These are phyloP conservation scores for Calephelis nemesis DNA, from an alignment of 1,140 invertebrate species.

Conservation along the genomic window DNA sequence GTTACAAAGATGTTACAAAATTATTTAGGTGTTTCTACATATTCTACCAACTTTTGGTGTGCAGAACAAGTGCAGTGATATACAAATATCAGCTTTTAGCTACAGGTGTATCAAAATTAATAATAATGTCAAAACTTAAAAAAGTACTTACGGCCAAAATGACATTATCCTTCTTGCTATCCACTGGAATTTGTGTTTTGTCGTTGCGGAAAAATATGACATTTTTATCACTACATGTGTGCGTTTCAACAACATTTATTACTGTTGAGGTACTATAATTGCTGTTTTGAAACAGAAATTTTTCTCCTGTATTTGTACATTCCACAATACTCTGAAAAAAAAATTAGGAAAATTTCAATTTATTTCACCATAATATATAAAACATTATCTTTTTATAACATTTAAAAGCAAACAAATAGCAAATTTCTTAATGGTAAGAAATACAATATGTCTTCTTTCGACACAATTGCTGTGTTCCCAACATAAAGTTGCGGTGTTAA, in stretches of 20 bases:
- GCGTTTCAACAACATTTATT: slow-evolving; percentile 36
- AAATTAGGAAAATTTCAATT: too few species aligned
- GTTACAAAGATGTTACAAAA: too few species aligned
- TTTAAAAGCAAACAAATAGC: too few species aligned
- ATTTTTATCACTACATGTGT: slow-evolving; percentile 46
- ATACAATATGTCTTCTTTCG: too few species aligned
- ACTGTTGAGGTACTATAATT: slow-evolving; percentile 31
- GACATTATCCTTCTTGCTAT: slow-evolving; percentile 32
- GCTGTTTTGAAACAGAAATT: slow-evolving; percentile 34
- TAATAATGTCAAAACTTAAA: not conserved
- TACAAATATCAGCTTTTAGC: not conserved
- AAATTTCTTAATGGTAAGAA: too few species aligned
- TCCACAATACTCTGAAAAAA: slow-evolving; percentile 52
- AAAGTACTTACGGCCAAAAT: slow-evolving; percentile 35
- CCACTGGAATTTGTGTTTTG: slow-evolving; percentile 28
- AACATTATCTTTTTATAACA: too few species aligned
- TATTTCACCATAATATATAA: too few species aligned
- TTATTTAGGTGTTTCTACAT: too few species aligned
- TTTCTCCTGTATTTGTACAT: slow-evolving; percentile 50
- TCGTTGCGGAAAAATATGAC: slow-evolving; percentile 43
- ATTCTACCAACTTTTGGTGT: too few species aligned
- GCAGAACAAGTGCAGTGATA: too few species aligned
- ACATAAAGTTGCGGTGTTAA: too few species aligned
- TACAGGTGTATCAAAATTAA: not conserved
- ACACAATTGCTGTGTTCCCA: too few species aligned